phyloP scores from a whole-genome alignment of 1,140 invertebrate genomes.

The Drosophila sproati region DNA sequence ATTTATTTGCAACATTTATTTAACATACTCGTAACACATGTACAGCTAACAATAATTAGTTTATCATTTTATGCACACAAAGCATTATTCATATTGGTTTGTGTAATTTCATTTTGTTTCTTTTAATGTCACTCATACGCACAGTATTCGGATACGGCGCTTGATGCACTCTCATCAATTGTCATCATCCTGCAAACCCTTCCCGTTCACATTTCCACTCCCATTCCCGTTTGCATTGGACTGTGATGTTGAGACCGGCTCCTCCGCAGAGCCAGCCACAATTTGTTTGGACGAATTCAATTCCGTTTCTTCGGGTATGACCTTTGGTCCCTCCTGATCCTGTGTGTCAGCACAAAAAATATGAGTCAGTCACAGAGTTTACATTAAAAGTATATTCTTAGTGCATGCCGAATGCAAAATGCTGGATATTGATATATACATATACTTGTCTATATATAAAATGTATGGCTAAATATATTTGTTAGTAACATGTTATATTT shows the following conservation, averaged over 20 bases:
- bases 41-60: conserved; percentile 60
- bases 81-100: not conserved
- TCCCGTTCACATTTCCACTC: conserved; percentile 47
- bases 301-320: conserved; percentile 83
- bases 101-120: conserved; percentile 45
- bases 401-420: conserved; percentile 28
- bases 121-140: conserved; percentile 79
- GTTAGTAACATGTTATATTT: not conserved
- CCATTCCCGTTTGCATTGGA: conserved; percentile 58
- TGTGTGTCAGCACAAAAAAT: conserved; percentile 19
- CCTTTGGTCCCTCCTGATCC: conserved; percentile 76
- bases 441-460: not conserved
- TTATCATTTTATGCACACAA: conserved; percentile 28
- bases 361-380: not conserved
- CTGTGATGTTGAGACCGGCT: conserved; percentile 33
- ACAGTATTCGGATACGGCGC: conserved; percentile 31
- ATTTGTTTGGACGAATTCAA: conserved; percentile 72
- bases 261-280: conserved; percentile 52
- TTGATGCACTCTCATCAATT: conserved; percentile 51
- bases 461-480: not conserved
- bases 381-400: not conserved
- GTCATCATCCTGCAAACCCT: conserved; percentile 57
- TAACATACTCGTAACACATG: conserved; percentile 53
- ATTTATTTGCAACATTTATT: conserved; percentile 67
- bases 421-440: not conserved